Percentiles rank a stretch among this genome's conserved stretches.
These are phyloP conservation scores for Myotis vivesi DNA, from an alignment of 2,797 vertebrate species.

Conservation along the genomic window DNA sequence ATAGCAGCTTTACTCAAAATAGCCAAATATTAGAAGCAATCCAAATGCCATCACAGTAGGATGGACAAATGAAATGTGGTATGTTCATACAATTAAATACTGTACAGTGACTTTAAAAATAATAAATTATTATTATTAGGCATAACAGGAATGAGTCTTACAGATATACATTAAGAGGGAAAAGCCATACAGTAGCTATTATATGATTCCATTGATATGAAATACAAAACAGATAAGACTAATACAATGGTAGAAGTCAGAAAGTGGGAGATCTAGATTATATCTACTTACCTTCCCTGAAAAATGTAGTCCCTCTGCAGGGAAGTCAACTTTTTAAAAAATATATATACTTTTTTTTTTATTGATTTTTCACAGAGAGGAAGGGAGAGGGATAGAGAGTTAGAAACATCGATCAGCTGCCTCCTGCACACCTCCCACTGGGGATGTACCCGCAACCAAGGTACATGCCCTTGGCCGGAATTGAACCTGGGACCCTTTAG, in stretches of 20 bases:
- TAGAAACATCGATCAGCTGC: too few relatives aligned
- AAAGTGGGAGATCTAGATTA: neutral
- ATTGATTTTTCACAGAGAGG: too few relatives aligned
- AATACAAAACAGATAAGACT: neutral
- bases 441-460: too few relatives aligned
- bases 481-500: too few relatives aligned
- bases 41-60: neutral
- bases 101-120: neutral
- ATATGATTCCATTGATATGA: neutral
- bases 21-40: neutral
- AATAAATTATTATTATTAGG: neutral
- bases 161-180: neutral
- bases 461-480: too few relatives aligned
- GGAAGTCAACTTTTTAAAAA: neutral
- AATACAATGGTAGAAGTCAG: neutral
- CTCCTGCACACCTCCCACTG: too few relatives aligned
- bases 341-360: too few relatives aligned
- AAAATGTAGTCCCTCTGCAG: conserved; percentile 9
- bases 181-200: neutral
- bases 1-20: conserved; percentile 12
- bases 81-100: neutral
- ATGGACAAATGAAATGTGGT: neutral
- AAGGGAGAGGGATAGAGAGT: too few relatives aligned
- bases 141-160: conserved; percentile 1
- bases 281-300: conserved; percentile 20